Evolutionary conservation across 2,888 invertebrate species (phyloP).

Genomic region (Tetragnatha montana): DNA sequence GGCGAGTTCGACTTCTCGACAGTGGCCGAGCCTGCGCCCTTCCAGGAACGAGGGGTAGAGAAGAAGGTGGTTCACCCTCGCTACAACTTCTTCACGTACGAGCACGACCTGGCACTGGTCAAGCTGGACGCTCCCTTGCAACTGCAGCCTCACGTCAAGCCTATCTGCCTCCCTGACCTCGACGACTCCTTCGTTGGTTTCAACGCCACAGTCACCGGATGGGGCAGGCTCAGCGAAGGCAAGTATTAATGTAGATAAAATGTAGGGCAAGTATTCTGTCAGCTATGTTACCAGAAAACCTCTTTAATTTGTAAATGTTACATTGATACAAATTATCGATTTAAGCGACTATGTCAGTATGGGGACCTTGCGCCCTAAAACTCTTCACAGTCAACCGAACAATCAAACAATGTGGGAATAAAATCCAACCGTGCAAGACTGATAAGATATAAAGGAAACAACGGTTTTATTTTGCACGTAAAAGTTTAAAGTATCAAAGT

Average conservation of each 20-base stretch:
- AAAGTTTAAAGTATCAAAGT: too few relatives aligned
- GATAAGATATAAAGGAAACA: too few relatives aligned
- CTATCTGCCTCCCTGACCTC: conserved; percentile 89
- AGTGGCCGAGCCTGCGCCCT: conserved; percentile 88
- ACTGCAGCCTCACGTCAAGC: conserved; percentile 87
- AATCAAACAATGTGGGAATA: too few relatives aligned
- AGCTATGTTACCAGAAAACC: too few relatives aligned
- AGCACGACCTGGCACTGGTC: conserved; percentile 92
- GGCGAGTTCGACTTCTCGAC: conserved; percentile 97
- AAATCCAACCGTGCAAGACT: too few relatives aligned
- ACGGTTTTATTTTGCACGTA: too few relatives aligned
- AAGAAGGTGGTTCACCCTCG: conserved; percentile 87
- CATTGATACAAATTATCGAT: too few relatives aligned
- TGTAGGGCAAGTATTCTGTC: too few relatives aligned
- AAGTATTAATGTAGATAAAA: neutral
- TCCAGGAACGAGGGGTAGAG: conserved; percentile 87
- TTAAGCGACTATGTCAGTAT: too few relatives aligned
- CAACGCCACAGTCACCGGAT: conserved; percentile 91
- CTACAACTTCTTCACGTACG: conserved; percentile 96
- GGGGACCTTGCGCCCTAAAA: too few relatives aligned
- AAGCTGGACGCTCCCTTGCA: conserved; percentile 85
- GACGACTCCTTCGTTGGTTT: conserved; percentile 90
- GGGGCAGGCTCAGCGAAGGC: conserved; percentile 93
- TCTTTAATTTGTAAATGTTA: too few relatives aligned
- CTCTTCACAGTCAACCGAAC: too few relatives aligned